phyloP scores from a whole-genome alignment of 2,797 vertebrate genomes.

The Pteropus rufus region DNA sequence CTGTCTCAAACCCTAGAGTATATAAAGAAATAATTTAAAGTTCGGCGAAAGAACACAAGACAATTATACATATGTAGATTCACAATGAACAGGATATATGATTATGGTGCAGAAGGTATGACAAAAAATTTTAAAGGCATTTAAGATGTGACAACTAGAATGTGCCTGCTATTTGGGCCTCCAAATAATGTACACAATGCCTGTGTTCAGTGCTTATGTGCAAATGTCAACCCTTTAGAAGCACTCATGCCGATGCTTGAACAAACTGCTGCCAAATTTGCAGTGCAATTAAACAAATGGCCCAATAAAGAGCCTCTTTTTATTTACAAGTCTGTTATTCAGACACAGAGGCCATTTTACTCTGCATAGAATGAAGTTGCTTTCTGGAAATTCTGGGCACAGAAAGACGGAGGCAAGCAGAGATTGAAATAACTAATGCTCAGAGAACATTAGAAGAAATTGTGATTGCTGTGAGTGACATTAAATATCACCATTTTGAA shows the following conservation, averaged over 20 bases:
- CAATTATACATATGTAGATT: not conserved
- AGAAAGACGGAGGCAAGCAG: not conserved
- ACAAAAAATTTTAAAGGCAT: not conserved
- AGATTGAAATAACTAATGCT: not conserved
- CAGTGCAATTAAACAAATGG: not conserved
- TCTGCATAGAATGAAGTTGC: not conserved
- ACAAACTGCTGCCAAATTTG: not conserved
- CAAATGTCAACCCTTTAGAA: not conserved
- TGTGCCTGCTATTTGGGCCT: not conserved
- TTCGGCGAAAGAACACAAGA: not conserved
- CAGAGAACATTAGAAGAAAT: not conserved
- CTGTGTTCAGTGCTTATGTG: not conserved
- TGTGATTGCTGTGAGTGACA: not conserved
- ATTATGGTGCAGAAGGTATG: not conserved
- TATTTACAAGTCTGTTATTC: not conserved
- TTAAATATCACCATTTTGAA: not conserved
- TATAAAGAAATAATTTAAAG: not conserved
- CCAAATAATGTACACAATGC: not conserved
- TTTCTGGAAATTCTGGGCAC: not conserved
- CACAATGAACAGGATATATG: not conserved
- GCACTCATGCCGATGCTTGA: not conserved
- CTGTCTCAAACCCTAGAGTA: not conserved
- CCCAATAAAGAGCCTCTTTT: not conserved
- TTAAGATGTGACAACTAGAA: not conserved
- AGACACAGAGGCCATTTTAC: not conserved